Conservation (phyloP, 2,797 vertebrate species). For the Cyclopterus lumpus region DNA sequence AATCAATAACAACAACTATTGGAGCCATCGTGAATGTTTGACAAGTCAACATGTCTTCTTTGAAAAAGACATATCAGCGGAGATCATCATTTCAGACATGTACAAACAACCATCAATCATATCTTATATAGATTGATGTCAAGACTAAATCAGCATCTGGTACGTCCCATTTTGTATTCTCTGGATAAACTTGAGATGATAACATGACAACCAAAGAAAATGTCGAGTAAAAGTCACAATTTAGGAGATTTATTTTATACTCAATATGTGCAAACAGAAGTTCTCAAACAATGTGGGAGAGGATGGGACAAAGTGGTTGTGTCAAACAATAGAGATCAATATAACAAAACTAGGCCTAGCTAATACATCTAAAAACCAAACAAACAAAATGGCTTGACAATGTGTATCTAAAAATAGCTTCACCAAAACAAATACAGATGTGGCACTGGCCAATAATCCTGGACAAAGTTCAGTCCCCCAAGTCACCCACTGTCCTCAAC, state of each 20-base stretch:
- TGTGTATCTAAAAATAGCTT: not conserved
- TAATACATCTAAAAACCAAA: too few relatives aligned
- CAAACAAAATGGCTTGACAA: not conserved
- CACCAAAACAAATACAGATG: not conserved
- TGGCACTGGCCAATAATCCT: not conserved
- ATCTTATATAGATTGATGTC: not conserved
- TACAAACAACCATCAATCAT: not conserved
- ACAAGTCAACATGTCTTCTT: not conserved
- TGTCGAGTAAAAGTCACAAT: not conserved
- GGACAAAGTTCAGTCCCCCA: not conserved
- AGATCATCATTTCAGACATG: not conserved
- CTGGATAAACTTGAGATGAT: not conserved
- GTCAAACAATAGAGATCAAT: too few relatives aligned
- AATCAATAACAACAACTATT: not conserved
- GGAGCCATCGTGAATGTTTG: not conserved
- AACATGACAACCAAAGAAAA: not conserved
- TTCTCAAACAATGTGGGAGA: not conserved
- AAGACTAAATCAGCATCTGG: not conserved
- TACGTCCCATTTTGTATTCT: not conserved
- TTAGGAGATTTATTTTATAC: not conserved
- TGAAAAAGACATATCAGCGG: not conserved
- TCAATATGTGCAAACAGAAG: not conserved
- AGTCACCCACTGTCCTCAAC: too few relatives aligned
- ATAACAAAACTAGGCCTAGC: too few relatives aligned
- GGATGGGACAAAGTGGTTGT: too few relatives aligned